Evolutionary conservation across 2,888 invertebrate species (phyloP).

Genomic region (Cephus sareptanus): DNA sequence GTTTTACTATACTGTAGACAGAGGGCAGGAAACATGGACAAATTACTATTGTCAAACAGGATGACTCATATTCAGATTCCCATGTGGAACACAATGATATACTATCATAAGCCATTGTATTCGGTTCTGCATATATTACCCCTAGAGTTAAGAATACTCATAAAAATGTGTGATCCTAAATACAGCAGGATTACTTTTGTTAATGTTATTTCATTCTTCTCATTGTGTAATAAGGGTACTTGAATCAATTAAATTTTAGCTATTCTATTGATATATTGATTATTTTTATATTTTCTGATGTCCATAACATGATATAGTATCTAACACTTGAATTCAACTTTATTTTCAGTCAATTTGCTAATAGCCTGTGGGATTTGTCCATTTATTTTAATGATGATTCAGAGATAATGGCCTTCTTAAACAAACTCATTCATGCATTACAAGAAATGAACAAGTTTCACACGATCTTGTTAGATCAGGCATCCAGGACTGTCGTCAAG

Average conservation of each 20-base stretch:
- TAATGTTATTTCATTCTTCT: background rate
- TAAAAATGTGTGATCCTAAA: background rate
- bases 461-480: conserved; percentile 90
- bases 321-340: background rate
- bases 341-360: conserved; percentile 78
- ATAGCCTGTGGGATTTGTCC: conserved; percentile 91
- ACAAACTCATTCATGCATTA: conserved; percentile 81
- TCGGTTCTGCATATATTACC: background rate
- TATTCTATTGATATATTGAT: background rate
- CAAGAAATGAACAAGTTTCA: conserved; percentile 96
- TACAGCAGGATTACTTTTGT: background rate
- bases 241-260: background rate
- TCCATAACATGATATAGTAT: background rate
- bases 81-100: conserved; percentile 32
- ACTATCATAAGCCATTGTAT: conserved; percentile 26
- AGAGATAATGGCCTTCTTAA: conserved; percentile 82
- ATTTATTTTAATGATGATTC: conserved; percentile 89
- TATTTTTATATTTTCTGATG: background rate
- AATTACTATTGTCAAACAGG: conserved; percentile 38
- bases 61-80: conserved; percentile 48
- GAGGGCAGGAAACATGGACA: conserved; percentile 35
- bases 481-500: conserved; percentile 88
- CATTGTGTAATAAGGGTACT: no score
- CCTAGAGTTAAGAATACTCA: background rate
- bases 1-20: conserved; percentile 16